Conservation (phyloP, 2,797 vertebrate species). For the Triplophysa bombifrons region DNA sequence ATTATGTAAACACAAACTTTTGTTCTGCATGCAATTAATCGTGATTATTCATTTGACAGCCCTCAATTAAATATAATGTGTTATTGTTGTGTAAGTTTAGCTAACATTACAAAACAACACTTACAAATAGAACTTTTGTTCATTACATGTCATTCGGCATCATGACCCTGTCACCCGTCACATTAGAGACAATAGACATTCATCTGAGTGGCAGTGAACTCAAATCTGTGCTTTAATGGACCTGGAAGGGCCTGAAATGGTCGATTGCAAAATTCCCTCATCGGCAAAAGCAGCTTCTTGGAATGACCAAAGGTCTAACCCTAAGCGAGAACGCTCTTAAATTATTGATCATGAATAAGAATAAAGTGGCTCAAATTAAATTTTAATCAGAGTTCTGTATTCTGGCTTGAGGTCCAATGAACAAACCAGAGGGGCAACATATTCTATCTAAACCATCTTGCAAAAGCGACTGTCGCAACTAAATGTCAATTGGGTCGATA, state of each 20-base stretch:
- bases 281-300: not conserved
- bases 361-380: constrained; percentile 39
- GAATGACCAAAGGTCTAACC: not conserved
- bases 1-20: too few species aligned
- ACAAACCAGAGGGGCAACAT: not conserved
- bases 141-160: too few species aligned
- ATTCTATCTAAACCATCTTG: not conserved
- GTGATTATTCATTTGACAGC: too few species aligned
- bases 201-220: not conserved
- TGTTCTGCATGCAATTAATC: too few species aligned
- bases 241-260: not conserved
- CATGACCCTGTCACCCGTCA: not conserved
- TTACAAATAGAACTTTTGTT: not conserved
- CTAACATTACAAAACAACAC: not conserved
- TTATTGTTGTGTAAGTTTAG: too few species aligned
- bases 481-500: constrained; percentile 37
- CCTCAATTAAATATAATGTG: too few species aligned
- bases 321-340: constrained; percentile 25
- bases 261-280: not conserved
- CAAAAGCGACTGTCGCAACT: constrained; percentile 10
- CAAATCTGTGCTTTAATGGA: not conserved
- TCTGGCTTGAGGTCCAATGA: not conserved
- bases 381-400: constrained; percentile 31
- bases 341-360: constrained; percentile 51
- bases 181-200: not conserved